Conservation (phyloP, 2,113 vertebrate genomes). For the pig (Sus scrofa) region DNA sequence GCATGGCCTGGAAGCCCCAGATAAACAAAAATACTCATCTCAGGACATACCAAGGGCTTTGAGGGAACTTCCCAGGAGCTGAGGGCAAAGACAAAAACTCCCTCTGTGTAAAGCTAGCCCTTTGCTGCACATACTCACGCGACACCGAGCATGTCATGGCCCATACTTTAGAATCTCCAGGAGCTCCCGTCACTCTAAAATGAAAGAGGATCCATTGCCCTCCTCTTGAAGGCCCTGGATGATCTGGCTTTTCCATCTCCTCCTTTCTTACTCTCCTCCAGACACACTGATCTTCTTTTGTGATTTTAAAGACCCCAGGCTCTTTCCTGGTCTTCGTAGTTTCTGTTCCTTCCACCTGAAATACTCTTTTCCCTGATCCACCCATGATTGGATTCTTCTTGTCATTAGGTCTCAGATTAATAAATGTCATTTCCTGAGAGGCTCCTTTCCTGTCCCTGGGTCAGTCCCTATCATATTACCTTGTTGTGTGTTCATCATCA, state of each 20-base stretch:
- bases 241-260: not conserved
- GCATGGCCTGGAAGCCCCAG: not conserved
- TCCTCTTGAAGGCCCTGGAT: not conserved
- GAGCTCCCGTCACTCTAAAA: not conserved
- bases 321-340: not conserved
- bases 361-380: not conserved
- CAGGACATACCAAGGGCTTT: not conserved
- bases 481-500: no score
- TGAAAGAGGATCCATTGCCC: not conserved
- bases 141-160: not conserved
- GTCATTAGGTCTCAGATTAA: conserved; percentile 30
- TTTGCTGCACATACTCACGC: not conserved
- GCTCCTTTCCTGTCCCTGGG: not conserved
- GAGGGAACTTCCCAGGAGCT: not conserved
- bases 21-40: not conserved
- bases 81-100: not conserved
- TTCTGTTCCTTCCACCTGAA: not conserved
- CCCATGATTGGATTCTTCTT: not conserved
- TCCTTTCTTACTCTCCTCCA: not conserved
- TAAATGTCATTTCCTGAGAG: conserved; percentile 51
- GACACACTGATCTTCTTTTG: not conserved
- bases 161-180: not conserved
- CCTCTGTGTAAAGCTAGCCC: not conserved
- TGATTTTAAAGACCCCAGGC: not conserved
- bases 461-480: no score